Conservation (phyloP, 2,888 invertebrate species). For the Mystacides longicornis region DNA sequence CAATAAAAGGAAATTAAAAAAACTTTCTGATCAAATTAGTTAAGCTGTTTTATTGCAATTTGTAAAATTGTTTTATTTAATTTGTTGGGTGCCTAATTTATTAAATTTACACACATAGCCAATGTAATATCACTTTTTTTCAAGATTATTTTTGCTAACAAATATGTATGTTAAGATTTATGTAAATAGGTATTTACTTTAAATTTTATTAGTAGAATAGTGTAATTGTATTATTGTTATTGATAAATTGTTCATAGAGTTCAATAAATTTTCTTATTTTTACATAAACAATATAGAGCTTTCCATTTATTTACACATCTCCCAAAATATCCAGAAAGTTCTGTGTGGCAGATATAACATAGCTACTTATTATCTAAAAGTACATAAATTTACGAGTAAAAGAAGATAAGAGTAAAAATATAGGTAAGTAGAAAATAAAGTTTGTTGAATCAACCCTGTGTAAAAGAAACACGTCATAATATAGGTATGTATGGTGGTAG, state of each 20-base stretch:
- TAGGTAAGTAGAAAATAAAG: neutral
- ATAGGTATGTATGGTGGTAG: neutral
- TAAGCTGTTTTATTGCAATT: too few relatives aligned
- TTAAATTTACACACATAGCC: too few relatives aligned
- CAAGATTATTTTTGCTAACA: neutral
- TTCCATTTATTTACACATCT: neutral
- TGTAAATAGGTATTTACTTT: neutral
- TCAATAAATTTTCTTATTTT: neutral
- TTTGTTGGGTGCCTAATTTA: too few relatives aligned
- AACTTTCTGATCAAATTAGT: neutral
- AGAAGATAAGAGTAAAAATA: neutral
- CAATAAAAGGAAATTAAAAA: slow-evolving; percentile 1
- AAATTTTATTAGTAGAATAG: neutral
- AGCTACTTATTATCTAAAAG: too few relatives aligned
- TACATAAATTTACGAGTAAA: too few relatives aligned
- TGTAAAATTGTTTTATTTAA: too few relatives aligned
- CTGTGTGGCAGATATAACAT: too few relatives aligned
- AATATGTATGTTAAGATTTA: neutral
- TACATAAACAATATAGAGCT: neutral
- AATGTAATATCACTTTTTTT: too few relatives aligned
- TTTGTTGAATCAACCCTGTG: too few relatives aligned
- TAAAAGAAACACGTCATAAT: too few relatives aligned
- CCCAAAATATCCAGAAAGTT: too few relatives aligned
- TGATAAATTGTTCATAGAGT: neutral
- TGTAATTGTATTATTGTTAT: neutral